Evolutionary conservation across 1,140 invertebrate species (phyloP).

Genomic region (Monochamus saltuarius): DNA sequence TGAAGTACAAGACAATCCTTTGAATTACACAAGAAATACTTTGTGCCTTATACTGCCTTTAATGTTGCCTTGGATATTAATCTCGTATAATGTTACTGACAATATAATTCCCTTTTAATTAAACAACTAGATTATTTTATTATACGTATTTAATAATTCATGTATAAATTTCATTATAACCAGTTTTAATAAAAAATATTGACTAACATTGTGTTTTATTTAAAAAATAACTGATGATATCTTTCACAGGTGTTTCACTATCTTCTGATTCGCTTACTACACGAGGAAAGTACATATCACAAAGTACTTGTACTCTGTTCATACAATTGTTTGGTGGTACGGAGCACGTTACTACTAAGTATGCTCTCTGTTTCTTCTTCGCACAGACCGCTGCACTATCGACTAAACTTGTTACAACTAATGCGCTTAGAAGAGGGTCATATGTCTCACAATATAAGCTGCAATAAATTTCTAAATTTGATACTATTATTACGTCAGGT

Average conservation of each 20-base stretch:
- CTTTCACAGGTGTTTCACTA: slow-evolving; percentile 18
- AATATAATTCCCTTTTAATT: neutral
- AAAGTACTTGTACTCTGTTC: slow-evolving; percentile 29
- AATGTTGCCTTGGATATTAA: neutral
- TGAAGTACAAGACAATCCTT: slow-evolving; percentile 82
- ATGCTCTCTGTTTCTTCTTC: slow-evolving; percentile 19
- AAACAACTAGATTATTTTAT: slow-evolving; percentile 3
- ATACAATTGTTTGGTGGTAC: slow-evolving; percentile 1
- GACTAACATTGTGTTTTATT: slow-evolving; percentile 7
- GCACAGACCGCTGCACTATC: slow-evolving; percentile 26
- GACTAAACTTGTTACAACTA: slow-evolving; percentile 28
- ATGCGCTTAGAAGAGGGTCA: slow-evolving; percentile 23
- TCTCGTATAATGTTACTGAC: too few species aligned
- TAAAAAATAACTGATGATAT: slow-evolving; percentile 16
- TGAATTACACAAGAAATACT: slow-evolving; percentile 38
- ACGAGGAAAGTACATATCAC: slow-evolving; percentile 37
- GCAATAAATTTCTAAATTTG: slow-evolving; percentile 34
- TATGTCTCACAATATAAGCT: slow-evolving; percentile 20
- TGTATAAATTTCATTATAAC: neutral
- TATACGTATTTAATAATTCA: slow-evolving; percentile 4
- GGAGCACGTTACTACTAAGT: slow-evolving; percentile 8
- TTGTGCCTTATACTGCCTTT: slow-evolving; percentile 25
- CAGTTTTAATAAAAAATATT: slow-evolving; percentile 8
- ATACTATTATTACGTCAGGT: slow-evolving; percentile 38
- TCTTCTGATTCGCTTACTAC: slow-evolving; percentile 11